phyloP scores from a whole-genome alignment of 2,113 vertebrate genomes.

The Picathartes gymnocephalus region DNA sequence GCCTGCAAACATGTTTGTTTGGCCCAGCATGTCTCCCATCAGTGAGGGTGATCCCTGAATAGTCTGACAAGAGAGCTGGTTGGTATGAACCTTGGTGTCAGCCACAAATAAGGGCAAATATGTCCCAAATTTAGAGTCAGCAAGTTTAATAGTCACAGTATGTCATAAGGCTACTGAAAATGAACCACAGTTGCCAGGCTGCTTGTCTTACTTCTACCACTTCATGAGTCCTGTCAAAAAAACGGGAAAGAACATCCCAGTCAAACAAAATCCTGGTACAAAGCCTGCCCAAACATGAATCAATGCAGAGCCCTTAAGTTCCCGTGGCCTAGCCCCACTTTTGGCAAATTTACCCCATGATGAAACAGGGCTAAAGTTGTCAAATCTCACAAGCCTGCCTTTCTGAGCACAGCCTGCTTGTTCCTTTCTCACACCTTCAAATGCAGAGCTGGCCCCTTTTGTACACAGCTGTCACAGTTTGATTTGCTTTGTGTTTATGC shows the following conservation, averaged over 20 bases:
- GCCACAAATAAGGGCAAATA: not conserved
- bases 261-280: not conserved
- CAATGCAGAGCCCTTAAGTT: not conserved
- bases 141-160: not conserved
- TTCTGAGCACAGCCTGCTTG: slow-evolving; percentile 3
- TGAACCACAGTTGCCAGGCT: not conserved
- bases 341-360: not conserved
- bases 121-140: not conserved
- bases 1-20: rapidly evolving
- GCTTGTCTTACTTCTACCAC: not conserved
- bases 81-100: not conserved
- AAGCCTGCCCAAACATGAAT: not conserved
- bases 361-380: slow-evolving; percentile 12
- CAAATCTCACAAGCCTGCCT: slow-evolving; percentile 6
- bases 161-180: not conserved
- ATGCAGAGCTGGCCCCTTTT: not conserved
- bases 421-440: slow-evolving; percentile 41
- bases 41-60: not conserved
- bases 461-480: slow-evolving; percentile 19
- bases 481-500: slow-evolving; percentile 46
- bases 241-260: not conserved
- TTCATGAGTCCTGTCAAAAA: not conserved
- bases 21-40: not conserved
- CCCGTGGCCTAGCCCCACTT: not conserved
- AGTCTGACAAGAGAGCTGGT: not conserved